Evolutionary conservation across 2,888 invertebrate species (phyloP), one percentile per base, ranked within the genome.

Genomic region (Alloplasta piceator): DNA sequence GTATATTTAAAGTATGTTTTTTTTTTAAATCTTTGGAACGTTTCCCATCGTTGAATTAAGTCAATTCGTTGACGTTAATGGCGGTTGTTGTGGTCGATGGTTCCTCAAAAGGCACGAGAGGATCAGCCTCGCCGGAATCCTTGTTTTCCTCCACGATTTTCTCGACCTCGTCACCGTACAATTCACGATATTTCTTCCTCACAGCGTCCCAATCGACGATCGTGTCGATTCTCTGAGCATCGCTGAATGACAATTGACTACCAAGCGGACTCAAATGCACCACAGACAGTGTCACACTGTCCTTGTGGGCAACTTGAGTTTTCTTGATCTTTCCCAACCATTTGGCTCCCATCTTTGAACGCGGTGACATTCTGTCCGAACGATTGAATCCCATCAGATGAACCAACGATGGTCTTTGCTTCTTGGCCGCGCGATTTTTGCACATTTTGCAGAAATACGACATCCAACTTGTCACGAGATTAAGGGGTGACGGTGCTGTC

Each of bases 401-500:
- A 71, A 97, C 96, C 89, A 97, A 93, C 90, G 97, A 97, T 82
- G 97, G 97, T 76, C 97, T 95, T 92, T 96, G 96, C 93, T 95
- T 95, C 92, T 95, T 95, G 87, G 93, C 94, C 87, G 94, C 91
- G 81, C 95, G 94, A 86, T 95, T 94, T 94, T 95, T 96, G 94
- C 97, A 97, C 89, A 96, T 93, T 87, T 96, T 95, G 87, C 96
- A 95, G 85, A 98, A 94, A 94, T 97, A 98, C 93, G 97, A 95
- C 82, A 97, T 94, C 98, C 98, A 98, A 60, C 97, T 98, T 60
- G 98, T 99, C 89, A 99, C 95, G 85, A 99, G 95, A 93, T 99
- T 99, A 85, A 99, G 95, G 0, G 99, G 99, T 10, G 99, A 97
- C 0, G 99, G 99, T 0, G 99, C 99, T 0, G 99, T 98, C 75